Percentiles rank a stretch among this genome's conserved stretches.
Conservation (phyloP, 2,797 vertebrate genomes). For the Picus viridis region DNA sequence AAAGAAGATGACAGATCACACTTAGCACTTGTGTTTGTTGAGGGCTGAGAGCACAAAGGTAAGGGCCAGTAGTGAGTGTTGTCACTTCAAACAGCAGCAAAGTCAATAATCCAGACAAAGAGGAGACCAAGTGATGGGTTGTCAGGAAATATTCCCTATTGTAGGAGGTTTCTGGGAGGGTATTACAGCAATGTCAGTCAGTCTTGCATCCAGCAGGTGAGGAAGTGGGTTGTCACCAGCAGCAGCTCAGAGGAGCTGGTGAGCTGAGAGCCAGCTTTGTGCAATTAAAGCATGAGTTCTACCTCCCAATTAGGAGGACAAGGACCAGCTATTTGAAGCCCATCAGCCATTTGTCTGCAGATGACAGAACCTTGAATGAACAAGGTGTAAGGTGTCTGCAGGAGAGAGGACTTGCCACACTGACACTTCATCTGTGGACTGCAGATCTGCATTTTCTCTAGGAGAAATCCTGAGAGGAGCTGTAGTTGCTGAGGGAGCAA, state of each 20-base stretch:
- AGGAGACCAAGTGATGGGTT: not conserved
- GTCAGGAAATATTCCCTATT: not conserved
- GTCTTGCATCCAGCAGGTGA: not conserved
- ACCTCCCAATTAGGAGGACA: not conserved
- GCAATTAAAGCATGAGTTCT: not conserved
- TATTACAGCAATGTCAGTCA: not conserved
- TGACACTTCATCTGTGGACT: not conserved
- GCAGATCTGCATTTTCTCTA: not conserved
- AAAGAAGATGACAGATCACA: constrained; percentile 20
- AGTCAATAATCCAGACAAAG: not conserved
- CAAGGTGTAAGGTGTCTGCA: not conserved
- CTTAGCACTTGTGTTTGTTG: constrained; percentile 14
- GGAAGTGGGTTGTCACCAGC: constrained; percentile 23
- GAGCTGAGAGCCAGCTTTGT: not conserved
- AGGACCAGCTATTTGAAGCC: not conserved
- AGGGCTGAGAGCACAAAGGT: not conserved
- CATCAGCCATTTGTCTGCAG: not conserved
- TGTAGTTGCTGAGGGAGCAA: not conserved
- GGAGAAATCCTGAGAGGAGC: not conserved
- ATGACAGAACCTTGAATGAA: not conserved
- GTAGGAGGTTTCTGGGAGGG: constrained; percentile 25
- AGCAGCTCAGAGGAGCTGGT: constrained; percentile 3
- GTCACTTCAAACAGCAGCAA: not conserved
- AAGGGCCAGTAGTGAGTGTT: not conserved
- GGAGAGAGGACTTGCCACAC: not conserved